phyloP scores from a whole-genome alignment of 2,888 invertebrate species.

The Lissonota sp. region DNA sequence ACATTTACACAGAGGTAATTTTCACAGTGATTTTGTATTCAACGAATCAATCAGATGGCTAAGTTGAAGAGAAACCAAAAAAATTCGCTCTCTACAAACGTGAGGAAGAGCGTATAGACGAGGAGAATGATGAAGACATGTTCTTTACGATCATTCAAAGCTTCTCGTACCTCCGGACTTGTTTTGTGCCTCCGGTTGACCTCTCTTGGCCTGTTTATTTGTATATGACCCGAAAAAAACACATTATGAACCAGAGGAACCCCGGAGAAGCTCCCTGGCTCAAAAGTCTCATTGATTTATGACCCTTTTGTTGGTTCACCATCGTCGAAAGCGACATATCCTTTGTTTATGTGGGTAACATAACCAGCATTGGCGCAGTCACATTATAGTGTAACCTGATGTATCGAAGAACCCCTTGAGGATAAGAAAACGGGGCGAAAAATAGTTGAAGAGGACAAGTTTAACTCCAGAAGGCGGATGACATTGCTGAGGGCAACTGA shows the following conservation, averaged over 20 bases:
- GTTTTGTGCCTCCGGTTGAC: slow-evolving; percentile 40
- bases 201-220: slow-evolving; percentile 8
- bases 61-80: background rate
- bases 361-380: no score
- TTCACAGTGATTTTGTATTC: background rate
- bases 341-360: no score
- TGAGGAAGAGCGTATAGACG: background rate
- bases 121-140: slow-evolving; percentile 43
- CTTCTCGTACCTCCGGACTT: slow-evolving; percentile 27
- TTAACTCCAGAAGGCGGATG: no score
- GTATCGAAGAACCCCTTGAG: no score
- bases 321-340: no score
- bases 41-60: slow-evolving; percentile 49
- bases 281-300: slow-evolving; percentile 53
- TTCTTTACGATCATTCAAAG: slow-evolving; percentile 40
- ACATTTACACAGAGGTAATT: no score
- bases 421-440: no score
- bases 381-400: no score
- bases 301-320: slow-evolving; percentile 38
- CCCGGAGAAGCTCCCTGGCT: slow-evolving; percentile 1
- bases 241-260: background rate
- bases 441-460: no score
- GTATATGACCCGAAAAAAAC: background rate
- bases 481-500: no score
- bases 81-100: slow-evolving; percentile 10